A percentile compares a stretch with the other conserved stretches of the same genome.
Evolutionary conservation across 2,113 vertebrate species (phyloP).

Genomic region (Myrmecobius fasciatus): DNA sequence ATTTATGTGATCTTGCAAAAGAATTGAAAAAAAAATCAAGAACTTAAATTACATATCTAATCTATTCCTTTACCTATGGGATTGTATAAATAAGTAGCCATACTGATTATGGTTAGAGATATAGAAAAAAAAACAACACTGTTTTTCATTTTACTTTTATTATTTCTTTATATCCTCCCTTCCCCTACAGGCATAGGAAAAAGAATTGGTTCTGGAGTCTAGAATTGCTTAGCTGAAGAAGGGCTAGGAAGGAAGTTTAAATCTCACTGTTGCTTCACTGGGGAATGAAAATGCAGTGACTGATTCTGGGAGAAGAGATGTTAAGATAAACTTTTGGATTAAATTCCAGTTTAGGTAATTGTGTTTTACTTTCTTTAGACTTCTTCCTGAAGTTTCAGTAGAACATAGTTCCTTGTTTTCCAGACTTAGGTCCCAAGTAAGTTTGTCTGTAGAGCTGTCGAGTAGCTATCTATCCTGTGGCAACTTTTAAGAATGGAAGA

Average conservation of each 20-base stretch:
- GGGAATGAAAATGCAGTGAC: not conserved
- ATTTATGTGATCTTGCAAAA: not conserved
- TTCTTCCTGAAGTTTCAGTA: conserved; percentile 37
- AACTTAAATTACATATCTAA: not conserved
- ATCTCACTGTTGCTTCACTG: not conserved
- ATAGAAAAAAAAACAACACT: not conserved
- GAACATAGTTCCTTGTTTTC: not conserved
- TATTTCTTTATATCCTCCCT: not conserved
- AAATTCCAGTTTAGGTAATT: not conserved
- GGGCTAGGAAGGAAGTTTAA: not conserved
- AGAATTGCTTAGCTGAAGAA: not conserved
- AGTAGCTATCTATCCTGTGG: not conserved
- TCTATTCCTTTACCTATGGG: not conserved
- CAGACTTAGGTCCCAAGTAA: not conserved
- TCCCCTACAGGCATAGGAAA: not conserved
- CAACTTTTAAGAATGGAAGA: not conserved
- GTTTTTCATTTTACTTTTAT: not conserved
- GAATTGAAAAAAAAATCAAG: not conserved
- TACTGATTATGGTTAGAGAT: not conserved
- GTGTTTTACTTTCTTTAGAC: not conserved
- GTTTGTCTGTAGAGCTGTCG: not conserved
- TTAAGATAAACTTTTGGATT: conserved; percentile 27
- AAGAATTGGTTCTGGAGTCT: not conserved
- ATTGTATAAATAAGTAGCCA: not conserved
- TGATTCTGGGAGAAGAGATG: not conserved